Conservation (phyloP, 1,140 invertebrate genomes). For the Musca vetustissima region DNA sequence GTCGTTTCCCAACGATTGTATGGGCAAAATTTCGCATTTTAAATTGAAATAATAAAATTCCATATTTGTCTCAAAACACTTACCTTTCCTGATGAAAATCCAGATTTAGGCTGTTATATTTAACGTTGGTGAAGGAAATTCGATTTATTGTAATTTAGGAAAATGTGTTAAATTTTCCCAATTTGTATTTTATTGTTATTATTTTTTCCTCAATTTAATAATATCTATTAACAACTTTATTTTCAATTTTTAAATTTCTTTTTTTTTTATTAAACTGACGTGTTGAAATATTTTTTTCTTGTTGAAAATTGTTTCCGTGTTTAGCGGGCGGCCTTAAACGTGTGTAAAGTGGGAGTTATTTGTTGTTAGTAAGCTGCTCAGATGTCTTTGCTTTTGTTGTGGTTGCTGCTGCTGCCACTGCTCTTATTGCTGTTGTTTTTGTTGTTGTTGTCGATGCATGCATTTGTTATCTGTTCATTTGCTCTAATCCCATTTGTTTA, state of each 20-base stretch:
- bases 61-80: neutral
- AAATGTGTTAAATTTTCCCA: neutral
- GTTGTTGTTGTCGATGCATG: no score
- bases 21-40: no score
- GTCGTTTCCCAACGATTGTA: no score
- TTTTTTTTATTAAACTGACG: no score
- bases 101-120: neutral
- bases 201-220: neutral
- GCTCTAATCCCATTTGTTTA: conserved; percentile 23
- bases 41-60: no score
- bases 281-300: no score
- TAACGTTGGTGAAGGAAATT: neutral
- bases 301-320: neutral
- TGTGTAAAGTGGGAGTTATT: no score
- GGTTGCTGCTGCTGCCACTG: no score
- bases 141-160: neutral
- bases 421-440: no score
- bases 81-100: conserved; percentile 17
- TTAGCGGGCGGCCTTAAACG: neutral
- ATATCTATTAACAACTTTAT: neutral
- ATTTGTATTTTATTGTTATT: neutral
- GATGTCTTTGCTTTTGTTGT: no score
- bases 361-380: no score
- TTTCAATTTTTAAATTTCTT: neutral
- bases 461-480: neutral